Evolutionary conservation across 2,113 vertebrate species (phyloP).

Genomic region (Lichenostomus cassidix): DNA sequence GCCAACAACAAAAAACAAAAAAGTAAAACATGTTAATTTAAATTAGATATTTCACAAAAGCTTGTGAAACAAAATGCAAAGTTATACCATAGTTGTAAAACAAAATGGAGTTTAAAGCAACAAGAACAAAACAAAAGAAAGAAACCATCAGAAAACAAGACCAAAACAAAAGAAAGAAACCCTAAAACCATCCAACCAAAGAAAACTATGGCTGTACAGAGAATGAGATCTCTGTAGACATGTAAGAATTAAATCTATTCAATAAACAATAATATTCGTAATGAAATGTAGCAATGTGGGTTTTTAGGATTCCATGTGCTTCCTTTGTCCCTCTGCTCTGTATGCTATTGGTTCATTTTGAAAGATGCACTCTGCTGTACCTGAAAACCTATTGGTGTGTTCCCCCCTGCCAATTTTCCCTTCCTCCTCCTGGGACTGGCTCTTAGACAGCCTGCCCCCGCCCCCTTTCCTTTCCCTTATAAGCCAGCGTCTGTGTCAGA

Average conservation of each 20-base stretch:
- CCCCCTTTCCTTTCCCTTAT: too few species aligned
- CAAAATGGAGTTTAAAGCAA: not conserved
- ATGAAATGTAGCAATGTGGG: too few species aligned
- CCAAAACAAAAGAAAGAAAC: not conserved
- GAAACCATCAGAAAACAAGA: not conserved
- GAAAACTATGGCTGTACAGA: not conserved
- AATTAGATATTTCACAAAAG: not conserved
- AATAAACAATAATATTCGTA: not conserved
- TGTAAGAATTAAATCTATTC: not conserved
- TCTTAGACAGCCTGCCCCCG: too few species aligned
- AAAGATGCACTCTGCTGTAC: too few species aligned
- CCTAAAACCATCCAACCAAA: rapidly evolving
- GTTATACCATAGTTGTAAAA: not conserved
- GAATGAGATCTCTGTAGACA: not conserved
- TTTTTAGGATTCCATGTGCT: too few species aligned
- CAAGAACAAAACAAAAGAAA: not conserved
- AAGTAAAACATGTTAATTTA: not conserved
- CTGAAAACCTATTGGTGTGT: too few species aligned
- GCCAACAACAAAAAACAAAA: not conserved
- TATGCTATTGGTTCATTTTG: too few species aligned
- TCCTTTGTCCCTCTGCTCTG: too few species aligned
- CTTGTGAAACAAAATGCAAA: not conserved
- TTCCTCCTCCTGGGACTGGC: too few species aligned
- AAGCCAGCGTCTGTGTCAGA: too few species aligned
- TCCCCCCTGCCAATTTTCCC: too few species aligned